Conservation (phyloP, 2,888 invertebrate genomes). For the Caenorhabditis sp. region DNA sequence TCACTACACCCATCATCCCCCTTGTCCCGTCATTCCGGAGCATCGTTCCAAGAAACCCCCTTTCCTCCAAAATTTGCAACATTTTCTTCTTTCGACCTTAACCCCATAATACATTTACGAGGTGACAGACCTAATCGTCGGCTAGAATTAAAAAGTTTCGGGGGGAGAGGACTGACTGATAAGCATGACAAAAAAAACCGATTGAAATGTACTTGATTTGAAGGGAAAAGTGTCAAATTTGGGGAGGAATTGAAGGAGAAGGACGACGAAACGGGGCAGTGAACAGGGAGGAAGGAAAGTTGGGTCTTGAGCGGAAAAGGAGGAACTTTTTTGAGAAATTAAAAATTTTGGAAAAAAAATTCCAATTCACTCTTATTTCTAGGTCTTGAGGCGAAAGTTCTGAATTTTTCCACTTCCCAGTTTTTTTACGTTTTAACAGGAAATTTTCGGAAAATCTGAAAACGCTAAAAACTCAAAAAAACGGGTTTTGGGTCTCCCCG, state of each 20-base stretch:
- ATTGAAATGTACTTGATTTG: conserved; percentile 2
- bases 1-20: too few species aligned
- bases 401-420: too few species aligned
- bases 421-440: too few species aligned
- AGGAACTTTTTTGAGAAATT: too few species aligned
- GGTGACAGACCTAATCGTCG: not conserved
- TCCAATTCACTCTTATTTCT: too few species aligned
- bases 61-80: too few species aligned
- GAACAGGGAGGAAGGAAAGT: not conserved
- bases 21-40: not conserved
- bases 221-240: not conserved
- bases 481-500: too few species aligned
- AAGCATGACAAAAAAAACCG: conserved; percentile 5
- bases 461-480: too few species aligned
- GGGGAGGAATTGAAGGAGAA: not conserved
- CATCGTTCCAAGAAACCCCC: not conserved
- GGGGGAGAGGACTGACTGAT: not conserved
- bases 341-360: too few species aligned
- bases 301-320: not conserved
- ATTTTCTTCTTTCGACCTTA: too few species aligned
- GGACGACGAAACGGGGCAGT: not conserved
- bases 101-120: conserved; percentile 4
- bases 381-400: too few species aligned
- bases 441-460: too few species aligned
- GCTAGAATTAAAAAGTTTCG: not conserved